Conservation (phyloP, 2,113 vertebrate species). For the Rhombomys opimus region DNA sequence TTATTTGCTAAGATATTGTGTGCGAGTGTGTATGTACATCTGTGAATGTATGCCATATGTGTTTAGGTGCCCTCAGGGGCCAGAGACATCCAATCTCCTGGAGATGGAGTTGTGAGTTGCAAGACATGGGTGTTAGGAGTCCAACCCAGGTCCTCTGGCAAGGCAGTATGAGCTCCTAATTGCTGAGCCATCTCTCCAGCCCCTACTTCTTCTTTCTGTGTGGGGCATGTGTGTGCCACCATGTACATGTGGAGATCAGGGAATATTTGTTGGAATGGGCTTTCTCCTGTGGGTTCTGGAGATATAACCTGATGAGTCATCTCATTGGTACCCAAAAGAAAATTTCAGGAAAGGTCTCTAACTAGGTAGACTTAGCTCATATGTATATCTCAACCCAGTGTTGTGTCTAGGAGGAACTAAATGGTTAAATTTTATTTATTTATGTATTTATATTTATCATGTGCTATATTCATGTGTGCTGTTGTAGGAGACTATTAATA, state of each 20-base stretch:
- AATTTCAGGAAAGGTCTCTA: conserved; percentile 34
- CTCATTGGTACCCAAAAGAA: background rate
- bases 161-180: background rate
- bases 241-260: background rate
- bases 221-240: background rate
- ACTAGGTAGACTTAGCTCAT: background rate
- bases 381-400: background rate
- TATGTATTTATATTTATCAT: background rate
- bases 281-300: background rate
- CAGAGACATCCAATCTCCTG: background rate
- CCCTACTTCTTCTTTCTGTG: background rate
- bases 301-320: background rate
- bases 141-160: background rate
- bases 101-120: background rate
- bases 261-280: background rate
- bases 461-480: background rate
- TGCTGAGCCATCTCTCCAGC: background rate
- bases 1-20: background rate
- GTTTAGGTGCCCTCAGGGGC: background rate
- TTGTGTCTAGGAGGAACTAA: background rate
- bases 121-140: background rate
- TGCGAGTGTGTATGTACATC: background rate
- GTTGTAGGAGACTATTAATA: too few species aligned
- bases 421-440: background rate
- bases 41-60: background rate